Conservation (phyloP, 2,113 vertebrate genomes). For the Mastomys natalensis region DNA sequence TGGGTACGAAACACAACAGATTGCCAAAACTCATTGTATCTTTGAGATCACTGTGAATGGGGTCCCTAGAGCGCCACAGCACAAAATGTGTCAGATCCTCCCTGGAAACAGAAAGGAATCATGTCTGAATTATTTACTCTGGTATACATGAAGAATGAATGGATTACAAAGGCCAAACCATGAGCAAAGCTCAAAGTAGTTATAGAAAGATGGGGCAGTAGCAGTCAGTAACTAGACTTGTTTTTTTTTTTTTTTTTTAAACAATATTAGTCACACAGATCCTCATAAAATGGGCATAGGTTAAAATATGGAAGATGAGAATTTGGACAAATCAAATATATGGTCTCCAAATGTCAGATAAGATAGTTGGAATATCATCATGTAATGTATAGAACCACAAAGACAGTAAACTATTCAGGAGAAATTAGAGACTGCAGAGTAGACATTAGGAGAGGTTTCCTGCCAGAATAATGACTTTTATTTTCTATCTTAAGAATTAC, state of each 20-base stretch:
- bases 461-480: conserved; percentile 1
- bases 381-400: not conserved
- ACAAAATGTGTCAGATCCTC: not conserved
- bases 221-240: not conserved
- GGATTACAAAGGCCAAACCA: not conserved
- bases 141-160: not conserved
- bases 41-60: not conserved
- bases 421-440: not conserved
- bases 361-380: not conserved
- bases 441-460: not conserved
- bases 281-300: not conserved
- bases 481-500: conserved; percentile 39
- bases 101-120: not conserved
- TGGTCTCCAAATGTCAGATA: not conserved
- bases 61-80: not conserved
- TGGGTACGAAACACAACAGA: not conserved
- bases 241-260: not conserved
- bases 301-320: not conserved
- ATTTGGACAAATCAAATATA: not conserved
- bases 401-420: not conserved
- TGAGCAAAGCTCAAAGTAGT: not conserved
- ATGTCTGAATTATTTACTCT: not conserved
- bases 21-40: not conserved
- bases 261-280: not conserved
- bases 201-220: not conserved